A percentile compares a stretch with the other conserved stretches of the same genome.
Conservation (phyloP, 2,888 invertebrate species). For the Cristatella mucedo region DNA sequence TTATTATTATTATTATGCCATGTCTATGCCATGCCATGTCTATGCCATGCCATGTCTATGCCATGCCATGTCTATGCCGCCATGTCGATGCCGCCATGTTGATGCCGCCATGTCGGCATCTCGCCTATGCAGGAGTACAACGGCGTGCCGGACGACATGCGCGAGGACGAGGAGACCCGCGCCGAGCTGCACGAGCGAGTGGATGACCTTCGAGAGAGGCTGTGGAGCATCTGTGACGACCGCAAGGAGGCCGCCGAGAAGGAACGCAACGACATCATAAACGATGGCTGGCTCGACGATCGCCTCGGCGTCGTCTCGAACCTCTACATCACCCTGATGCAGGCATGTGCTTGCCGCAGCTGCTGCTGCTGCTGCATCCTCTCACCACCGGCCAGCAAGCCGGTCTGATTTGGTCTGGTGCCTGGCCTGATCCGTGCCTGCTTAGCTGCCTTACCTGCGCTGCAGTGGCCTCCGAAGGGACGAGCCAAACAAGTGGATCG, state of each 20-base stretch:
- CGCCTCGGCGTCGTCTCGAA: conserved; percentile 33
- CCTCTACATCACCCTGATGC: conserved; percentile 35
- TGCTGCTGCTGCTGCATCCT: too few species aligned
- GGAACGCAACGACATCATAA: conserved; percentile 26
- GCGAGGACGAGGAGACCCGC: conserved; percentile 36
- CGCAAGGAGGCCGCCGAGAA: conserved; percentile 33
- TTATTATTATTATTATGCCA: too few species aligned
- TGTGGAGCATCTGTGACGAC: conserved; percentile 37
- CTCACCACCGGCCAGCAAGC: too few species aligned
- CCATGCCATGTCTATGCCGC: too few species aligned
- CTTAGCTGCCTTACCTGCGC: too few species aligned
- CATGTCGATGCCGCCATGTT: too few species aligned
- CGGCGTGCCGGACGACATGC: conserved; percentile 31
- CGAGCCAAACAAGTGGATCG: too few species aligned
- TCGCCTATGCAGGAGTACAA: conserved; percentile 27
- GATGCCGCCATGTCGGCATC: not conserved
- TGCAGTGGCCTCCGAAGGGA: too few species aligned
- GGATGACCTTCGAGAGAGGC: conserved; percentile 32
- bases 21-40: too few species aligned
- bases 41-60: too few species aligned
- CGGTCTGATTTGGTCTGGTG: too few species aligned
- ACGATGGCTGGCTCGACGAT: conserved; percentile 37
- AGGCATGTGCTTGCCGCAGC: conserved; percentile 19
- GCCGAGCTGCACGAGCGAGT: conserved; percentile 35
- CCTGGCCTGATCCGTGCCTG: too few species aligned